phyloP scores from a whole-genome alignment of 2,797 vertebrate species.

The Manis crassicaudata region DNA sequence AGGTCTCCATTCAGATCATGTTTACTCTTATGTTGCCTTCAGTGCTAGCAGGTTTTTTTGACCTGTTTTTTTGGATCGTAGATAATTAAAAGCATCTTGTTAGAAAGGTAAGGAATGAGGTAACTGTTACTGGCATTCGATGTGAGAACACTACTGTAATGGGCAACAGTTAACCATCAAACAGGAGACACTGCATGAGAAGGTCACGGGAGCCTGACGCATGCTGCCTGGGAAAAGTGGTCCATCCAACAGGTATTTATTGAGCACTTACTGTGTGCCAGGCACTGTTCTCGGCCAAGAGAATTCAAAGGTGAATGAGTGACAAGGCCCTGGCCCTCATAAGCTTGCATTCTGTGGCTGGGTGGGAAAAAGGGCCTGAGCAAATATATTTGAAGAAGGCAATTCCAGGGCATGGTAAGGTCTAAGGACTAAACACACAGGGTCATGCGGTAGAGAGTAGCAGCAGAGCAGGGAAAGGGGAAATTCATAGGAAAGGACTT shows the following conservation, averaged over 20 bases:
- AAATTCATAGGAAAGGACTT: not conserved
- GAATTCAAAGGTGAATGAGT: not conserved
- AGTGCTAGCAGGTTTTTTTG: not conserved
- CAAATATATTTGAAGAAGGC: not conserved
- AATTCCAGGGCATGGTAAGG: not conserved
- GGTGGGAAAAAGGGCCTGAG: not conserved
- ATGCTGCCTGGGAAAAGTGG: not conserved
- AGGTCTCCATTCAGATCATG: not conserved
- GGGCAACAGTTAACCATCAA: not conserved
- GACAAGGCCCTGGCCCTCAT: not conserved
- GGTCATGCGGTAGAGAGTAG: not conserved
- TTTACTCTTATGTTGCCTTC: not conserved
- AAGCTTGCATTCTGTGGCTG: not conserved
- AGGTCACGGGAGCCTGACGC: not conserved
- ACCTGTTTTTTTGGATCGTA: not conserved
- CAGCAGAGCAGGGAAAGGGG: not conserved
- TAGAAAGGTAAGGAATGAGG: not conserved
- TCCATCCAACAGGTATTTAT: not conserved
- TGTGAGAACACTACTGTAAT: not conserved
- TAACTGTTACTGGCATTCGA: not conserved
- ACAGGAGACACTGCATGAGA: not conserved
- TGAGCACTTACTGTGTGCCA: not conserved
- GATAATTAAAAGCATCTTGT: slow-evolving; percentile 1
- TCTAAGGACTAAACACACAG: not conserved
- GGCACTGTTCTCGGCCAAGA: not conserved